These are phyloP conservation scores for Tetranychus cinnabarinus DNA, from an alignment of 1,140 invertebrate species.

Conservation along the genomic window DNA sequence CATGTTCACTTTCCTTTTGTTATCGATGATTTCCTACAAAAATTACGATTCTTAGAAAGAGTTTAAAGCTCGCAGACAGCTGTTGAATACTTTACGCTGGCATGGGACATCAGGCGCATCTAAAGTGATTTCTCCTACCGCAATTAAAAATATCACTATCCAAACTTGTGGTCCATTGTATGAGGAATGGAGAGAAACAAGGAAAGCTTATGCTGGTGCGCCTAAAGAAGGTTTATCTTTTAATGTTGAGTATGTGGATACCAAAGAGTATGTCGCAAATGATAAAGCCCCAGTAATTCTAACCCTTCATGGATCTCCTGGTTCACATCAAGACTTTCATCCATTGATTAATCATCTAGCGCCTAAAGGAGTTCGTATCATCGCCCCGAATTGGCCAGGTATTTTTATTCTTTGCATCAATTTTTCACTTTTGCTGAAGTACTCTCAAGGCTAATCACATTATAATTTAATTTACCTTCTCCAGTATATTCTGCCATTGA, in stretches of 20 bases:
- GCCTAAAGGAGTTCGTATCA: conserved; percentile 4
- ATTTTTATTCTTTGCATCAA: not conserved
- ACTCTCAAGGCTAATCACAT: no score
- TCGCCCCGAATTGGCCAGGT: conserved; percentile 11
- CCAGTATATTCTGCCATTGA: not conserved
- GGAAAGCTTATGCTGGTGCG: conserved; percentile 4
- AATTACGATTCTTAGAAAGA: conserved; percentile 60
- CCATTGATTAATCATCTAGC: conserved; percentile 6
- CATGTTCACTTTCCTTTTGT: no score
- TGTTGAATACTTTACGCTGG: no score
- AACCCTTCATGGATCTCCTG: conserved; percentile 12
- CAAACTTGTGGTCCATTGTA: conserved; percentile 11
- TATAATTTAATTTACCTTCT: not conserved
- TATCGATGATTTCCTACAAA: no score
- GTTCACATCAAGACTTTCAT: conserved; percentile 10
- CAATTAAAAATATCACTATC: conserved; percentile 3
- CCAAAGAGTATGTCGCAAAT: not conserved
- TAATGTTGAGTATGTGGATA: conserved; percentile 10
- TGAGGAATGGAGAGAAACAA: conserved; percentile 5
- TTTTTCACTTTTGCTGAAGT: not conserved
- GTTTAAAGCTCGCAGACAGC: conserved; percentile 47
- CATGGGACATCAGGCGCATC: not conserved
- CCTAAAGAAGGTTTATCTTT: conserved; percentile 4
- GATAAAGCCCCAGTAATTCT: conserved; percentile 1
- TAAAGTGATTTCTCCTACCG: not conserved